Conservation (phyloP, 2,888 invertebrate genomes). For the Noctuana brunneofusca region DNA sequence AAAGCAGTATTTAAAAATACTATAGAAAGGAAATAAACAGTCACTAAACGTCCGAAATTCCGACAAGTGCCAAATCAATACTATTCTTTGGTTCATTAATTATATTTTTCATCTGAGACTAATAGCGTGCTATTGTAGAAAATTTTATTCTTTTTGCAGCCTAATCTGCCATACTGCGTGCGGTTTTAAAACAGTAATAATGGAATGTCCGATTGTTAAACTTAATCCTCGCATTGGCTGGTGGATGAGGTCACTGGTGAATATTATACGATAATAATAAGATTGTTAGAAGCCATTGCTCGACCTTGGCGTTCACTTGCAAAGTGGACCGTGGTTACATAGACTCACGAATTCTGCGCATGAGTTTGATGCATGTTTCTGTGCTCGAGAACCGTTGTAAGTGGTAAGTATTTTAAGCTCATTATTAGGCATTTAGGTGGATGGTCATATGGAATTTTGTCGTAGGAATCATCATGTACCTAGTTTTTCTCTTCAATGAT, state of each 20-base stretch:
- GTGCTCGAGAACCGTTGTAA: neutral
- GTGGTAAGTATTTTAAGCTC: neutral
- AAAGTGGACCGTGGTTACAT: constrained; percentile 25
- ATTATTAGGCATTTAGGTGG: neutral
- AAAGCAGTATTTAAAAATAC: too few species aligned
- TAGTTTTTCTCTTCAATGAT: too few species aligned
- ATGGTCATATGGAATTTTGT: too few species aligned
- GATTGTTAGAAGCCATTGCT: constrained; percentile 21
- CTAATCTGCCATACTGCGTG: neutral
- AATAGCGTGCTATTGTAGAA: neutral
- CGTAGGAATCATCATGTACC: too few species aligned
- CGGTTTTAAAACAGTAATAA: constrained; percentile 4
- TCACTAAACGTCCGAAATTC: neutral
- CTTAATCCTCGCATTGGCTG: constrained; percentile 11
- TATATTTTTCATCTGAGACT: neutral
- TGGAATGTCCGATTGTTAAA: constrained; percentile 28
- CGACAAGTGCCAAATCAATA: neutral
- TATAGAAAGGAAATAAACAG: neutral
- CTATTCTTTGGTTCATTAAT: neutral
- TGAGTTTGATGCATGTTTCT: constrained; percentile 4
- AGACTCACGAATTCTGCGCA: constrained; percentile 23
- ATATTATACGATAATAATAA: constrained; percentile 31
- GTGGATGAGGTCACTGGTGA: constrained; percentile 30
- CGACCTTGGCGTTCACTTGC: constrained; percentile 44
- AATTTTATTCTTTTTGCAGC: constrained; percentile 5